Base-by-base conservation (phyloP, 1,140 invertebrate species). In the Thrips palmi region DNA sequence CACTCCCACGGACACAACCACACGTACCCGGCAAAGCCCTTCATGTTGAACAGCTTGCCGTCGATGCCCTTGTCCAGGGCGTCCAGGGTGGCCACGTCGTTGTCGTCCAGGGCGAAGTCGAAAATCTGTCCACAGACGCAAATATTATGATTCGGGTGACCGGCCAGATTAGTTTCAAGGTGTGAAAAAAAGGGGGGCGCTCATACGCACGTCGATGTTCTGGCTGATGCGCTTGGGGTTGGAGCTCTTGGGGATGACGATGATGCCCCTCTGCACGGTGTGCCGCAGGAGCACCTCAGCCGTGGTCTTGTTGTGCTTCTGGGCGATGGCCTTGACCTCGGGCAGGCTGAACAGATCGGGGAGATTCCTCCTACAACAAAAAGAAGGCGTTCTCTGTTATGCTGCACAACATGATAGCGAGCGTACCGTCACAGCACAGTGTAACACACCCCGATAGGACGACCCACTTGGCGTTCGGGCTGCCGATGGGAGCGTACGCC, bases 281-380 rank as follows among this genome's bases (percentile, higher is more conserved):
- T 71, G 79, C 32, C 70, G 60, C 27, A 82, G 55, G 18, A 70
- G 62, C 32, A 84, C 60, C 50, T 85, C 79, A 1, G 77, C 78
- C 2, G 70, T 46, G 20, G 65, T 67, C 47, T 79, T 81, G 1
- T 60, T 59, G 47, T 79, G 67, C 47, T 73, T 76, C 10, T 68
- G 55, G 11, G 72, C 73, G 31, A 84, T 64, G 12, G 53, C 48
- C 42, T 68, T 64, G 10, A 84, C 43, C 39, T 64, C 66, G 1
- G 67, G 60, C 44, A 83, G 73, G 0, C 70, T 61, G 49, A 77
- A 51, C 8, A 74, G 61, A 27, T 56, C 59, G 2, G 70, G 71
- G 37, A 76, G 73, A 21, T 53, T 56, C 31, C 43, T 43, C 2
- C 47, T 51, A 31, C n/a, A 45, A 41, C n/a, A n/a, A n/a, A n/a